phyloP scores from a whole-genome alignment of 2,113 vertebrate genomes.

The Phyllopteryx taeniolatus region DNA sequence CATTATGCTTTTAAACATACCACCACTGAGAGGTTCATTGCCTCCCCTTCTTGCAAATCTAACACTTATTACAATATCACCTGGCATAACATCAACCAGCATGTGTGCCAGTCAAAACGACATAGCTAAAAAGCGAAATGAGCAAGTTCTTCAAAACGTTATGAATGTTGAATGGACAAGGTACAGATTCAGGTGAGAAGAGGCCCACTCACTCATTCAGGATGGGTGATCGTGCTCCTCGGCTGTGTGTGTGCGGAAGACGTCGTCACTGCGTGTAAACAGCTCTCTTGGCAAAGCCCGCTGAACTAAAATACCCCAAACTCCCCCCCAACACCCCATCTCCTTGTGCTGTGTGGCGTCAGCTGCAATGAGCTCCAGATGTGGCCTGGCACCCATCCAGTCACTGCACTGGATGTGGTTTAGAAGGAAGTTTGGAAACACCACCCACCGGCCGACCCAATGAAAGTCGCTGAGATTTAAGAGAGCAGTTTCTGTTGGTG shows the following conservation, averaged over 20 bases:
- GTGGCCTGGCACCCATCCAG: conserved; percentile 70
- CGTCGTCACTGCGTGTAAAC: conserved; percentile 59
- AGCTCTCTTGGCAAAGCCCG: conserved; percentile 49
- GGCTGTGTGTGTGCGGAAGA: conserved; percentile 44
- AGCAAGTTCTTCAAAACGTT: conserved; percentile 15
- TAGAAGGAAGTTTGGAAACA: conserved; percentile 68
- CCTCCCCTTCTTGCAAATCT: conserved; percentile 58
- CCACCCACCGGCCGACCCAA: conserved; percentile 69
- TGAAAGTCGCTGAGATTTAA: conserved; percentile 66
- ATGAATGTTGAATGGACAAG: neutral
- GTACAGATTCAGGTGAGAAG: conserved; percentile 2
- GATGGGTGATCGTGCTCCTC: conserved; percentile 33
- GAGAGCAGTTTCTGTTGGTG: conserved; percentile 36
- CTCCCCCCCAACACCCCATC: conserved; percentile 51
- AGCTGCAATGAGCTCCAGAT: conserved; percentile 81
- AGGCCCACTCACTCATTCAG: conserved; percentile 23
- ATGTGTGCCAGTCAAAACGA: conserved; percentile 50
- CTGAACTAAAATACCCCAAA: conserved; percentile 39
- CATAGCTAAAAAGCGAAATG: conserved; percentile 39
- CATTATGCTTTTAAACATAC: conserved; percentile 54
- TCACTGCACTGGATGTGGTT: conserved; percentile 73
- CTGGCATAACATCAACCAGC: conserved; percentile 52
- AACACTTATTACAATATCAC: conserved; percentile 56
- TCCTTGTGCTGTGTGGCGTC: conserved; percentile 70
- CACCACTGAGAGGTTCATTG: conserved; percentile 67